Base-by-base conservation (phyloP, 2,888 invertebrate genomes). In the Lydus trimaculatus region DNA sequence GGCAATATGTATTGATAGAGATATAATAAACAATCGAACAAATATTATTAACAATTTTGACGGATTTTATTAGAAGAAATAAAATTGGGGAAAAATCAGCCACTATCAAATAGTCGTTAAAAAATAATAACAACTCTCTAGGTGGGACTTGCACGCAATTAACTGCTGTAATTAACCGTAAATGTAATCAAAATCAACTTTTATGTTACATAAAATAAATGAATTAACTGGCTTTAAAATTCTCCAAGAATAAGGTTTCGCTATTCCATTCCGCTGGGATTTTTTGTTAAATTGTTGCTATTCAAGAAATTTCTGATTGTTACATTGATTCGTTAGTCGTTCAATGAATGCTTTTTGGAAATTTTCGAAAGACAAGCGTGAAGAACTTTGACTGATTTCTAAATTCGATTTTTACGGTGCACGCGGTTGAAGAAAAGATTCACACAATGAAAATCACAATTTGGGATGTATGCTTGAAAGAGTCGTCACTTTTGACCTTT, bases 141-240 rank as follows among this genome's bases (percentile, higher is more conserved):
- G 33, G 33, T 33, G 33, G 1, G 33, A 33, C 33, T 7, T 33
- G 33, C 33, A 33, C 33, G 33, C 33, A 33, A 33, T 33, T 33
- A 33, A 36, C 13, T 36, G 36, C 36, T 36, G 5, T 36, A 36
- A 36, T 36, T 36, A 36, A 36, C 36, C 36, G 43, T 43, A 43
- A 43, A 43, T 43, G n/a, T 43, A 43, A 43, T 43, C 43, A 43
- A 43, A 43, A n/a, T 43, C 43, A 17, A 43, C 43, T 43, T 17
- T 7, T 43, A n/a, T 2, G 5, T 1, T 43, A n/a, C 43, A 17
- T 43, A 13, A 17, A 43, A n/a, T 43, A 7, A 43, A 43, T 43
- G 43, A 43, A 43, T 43, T 15, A n/a, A 39, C 39, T 33, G 13
- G 1, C 8, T 33, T 17, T 43, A 5, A 17, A 43, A 39, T 3